Conservation (phyloP, 2,113 vertebrate species). For the Campylomormyrus numenius region DNA sequence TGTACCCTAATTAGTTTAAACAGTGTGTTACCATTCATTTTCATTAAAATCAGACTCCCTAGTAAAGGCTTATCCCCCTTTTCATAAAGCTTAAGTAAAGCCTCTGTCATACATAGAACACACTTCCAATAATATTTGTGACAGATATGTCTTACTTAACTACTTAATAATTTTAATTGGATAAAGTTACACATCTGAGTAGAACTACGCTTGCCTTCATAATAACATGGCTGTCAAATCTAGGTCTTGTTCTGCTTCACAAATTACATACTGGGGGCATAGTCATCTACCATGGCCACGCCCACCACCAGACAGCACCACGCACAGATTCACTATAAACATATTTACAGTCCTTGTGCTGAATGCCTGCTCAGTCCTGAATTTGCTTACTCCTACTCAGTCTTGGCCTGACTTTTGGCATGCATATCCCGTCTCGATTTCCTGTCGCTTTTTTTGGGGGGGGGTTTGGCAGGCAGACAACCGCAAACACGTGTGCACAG, state of each 20-base stretch:
- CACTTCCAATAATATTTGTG: neutral
- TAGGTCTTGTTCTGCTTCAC: neutral
- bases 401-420: neutral
- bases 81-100: neutral
- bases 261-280: neutral
- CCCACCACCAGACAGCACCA: neutral
- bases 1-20: slow-evolving; percentile 1
- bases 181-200: neutral
- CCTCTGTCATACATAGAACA: neutral
- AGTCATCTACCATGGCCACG: neutral
- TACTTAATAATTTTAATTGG: neutral
- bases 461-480: neutral
- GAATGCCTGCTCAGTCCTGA: neutral
- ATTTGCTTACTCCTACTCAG: neutral
- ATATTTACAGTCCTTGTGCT: neutral
- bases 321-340: neutral
- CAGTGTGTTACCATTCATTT: neutral
- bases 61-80: neutral
- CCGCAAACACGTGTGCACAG: neutral
- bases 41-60: neutral
- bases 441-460: neutral
- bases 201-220: neutral
- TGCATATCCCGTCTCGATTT: neutral
- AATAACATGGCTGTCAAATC: neutral
- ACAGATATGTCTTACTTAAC: neutral